Conservation (phyloP, 2,797 vertebrate genomes). For the Amblyraja radiata region DNA sequence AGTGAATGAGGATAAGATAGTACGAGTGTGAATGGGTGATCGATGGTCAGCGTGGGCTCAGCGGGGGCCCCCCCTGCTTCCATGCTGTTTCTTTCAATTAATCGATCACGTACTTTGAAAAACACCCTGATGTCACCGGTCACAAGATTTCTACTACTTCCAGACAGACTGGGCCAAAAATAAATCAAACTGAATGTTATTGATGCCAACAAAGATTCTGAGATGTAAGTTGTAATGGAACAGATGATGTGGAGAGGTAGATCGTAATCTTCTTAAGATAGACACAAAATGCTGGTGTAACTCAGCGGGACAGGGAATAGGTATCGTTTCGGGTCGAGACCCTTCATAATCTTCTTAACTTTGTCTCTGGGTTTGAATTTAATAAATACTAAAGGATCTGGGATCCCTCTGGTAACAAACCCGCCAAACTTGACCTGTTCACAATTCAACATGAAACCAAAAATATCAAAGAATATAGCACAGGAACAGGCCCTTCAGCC, state of each 20-base stretch:
- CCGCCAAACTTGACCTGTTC: background rate
- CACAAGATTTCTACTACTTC: background rate
- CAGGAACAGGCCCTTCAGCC: too few species aligned
- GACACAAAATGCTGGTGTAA: too few species aligned
- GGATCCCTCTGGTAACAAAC: background rate
- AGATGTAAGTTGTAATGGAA: background rate
- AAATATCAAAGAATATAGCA: too few species aligned
- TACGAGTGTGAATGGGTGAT: too few species aligned
- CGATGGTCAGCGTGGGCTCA: too few species aligned
- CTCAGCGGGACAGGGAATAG: too few species aligned
- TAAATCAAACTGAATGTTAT: background rate
- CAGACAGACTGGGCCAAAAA: background rate
- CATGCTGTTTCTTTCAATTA: too few species aligned
- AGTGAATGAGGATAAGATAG: too few species aligned
- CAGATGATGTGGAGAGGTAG: background rate
- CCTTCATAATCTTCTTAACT: too few species aligned
- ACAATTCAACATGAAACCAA: background rate
- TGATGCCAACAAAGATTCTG: background rate
- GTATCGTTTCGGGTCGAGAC: too few species aligned
- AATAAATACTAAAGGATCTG: background rate
- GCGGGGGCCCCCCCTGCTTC: too few species aligned
- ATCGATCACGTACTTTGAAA: background rate
- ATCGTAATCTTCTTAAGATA: background rate
- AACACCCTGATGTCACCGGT: background rate
- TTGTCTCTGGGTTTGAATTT: background rate